Conservation (phyloP, 2,113 vertebrate genomes). For the Caranx ignobilis region DNA sequence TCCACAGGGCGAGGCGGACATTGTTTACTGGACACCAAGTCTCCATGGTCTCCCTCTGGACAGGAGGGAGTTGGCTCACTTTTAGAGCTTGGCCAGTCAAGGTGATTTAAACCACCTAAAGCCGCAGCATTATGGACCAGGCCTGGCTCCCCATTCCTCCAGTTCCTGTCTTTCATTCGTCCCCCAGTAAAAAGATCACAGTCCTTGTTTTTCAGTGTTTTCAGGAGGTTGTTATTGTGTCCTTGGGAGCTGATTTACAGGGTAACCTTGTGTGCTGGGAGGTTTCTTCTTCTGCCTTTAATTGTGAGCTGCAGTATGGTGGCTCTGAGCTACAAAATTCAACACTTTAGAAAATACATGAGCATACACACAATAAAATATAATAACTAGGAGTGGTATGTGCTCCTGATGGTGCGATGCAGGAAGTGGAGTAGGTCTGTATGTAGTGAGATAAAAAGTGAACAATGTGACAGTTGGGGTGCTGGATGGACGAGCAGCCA, state of each 20-base stretch:
- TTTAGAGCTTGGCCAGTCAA: conserved; percentile 72
- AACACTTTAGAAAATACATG: conserved; percentile 5
- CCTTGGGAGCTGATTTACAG: conserved; percentile 79
- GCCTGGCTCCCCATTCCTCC: conserved; percentile 58
- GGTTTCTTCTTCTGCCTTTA: conserved; percentile 67
- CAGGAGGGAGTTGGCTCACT: conserved; percentile 54
- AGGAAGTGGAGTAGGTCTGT: too few species aligned
- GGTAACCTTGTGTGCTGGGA: conserved; percentile 56
- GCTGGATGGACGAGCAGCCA: neutral
- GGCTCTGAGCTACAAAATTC: conserved; percentile 29
- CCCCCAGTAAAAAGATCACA: conserved; percentile 79
- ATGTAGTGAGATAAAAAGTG: neutral
- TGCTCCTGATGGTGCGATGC: neutral
- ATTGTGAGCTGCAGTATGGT: conserved; percentile 47
- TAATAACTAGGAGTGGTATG: neutral
- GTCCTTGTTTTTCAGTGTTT: conserved; percentile 70
- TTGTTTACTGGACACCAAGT: conserved; percentile 68
- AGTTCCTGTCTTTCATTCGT: conserved; percentile 77
- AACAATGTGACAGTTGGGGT: neutral
- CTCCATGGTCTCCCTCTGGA: conserved; percentile 58
- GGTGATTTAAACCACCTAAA: conserved; percentile 79
- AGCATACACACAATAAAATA: neutral
- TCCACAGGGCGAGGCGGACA: conserved; percentile 67
- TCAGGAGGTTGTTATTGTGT: conserved; percentile 73
- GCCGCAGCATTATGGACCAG: conserved; percentile 48